Evolutionary conservation across 2,888 invertebrate species (phyloP).

Genomic region (Leptopilina myrica): DNA sequence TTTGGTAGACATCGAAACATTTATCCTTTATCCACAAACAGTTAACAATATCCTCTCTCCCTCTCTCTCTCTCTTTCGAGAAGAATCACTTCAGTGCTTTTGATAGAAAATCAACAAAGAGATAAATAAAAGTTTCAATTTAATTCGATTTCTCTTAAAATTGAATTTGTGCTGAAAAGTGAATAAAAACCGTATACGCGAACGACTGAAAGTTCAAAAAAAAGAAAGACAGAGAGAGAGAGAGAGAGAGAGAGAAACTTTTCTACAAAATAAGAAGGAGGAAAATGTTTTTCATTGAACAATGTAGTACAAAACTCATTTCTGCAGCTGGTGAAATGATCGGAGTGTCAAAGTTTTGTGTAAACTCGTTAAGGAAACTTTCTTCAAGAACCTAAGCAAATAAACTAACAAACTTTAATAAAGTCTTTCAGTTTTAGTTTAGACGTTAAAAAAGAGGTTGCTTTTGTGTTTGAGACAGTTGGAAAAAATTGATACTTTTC

Average conservation of each 20-base stretch:
- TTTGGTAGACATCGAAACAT: constrained; percentile 20
- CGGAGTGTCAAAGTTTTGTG: constrained; percentile 3
- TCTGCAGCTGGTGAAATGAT: not conserved
- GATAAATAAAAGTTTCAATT: constrained; percentile 7
- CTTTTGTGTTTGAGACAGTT: not conserved
- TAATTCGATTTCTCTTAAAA: constrained; percentile 4
- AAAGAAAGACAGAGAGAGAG: not conserved
- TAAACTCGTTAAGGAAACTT: constrained; percentile 15
- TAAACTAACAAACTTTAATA: constrained; percentile 6
- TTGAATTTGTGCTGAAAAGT: not conserved
- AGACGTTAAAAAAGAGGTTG: not conserved
- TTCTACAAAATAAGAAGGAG: not conserved
- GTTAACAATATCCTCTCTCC: constrained; percentile 21
- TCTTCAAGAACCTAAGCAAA: not conserved
- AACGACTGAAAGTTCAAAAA: not conserved
- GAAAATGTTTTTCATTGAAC: not conserved
- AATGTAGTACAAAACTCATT: not conserved
- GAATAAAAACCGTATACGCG: not conserved
- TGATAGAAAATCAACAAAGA: not conserved
- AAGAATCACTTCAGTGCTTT: not conserved
- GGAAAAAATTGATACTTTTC: not conserved
- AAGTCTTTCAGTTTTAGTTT: not conserved
- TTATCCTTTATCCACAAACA: constrained; percentile 15
- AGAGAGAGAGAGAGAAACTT: not conserved
- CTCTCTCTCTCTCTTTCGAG: not conserved